These are phyloP conservation scores for Andrena bucephala DNA, from an alignment of 2,888 invertebrate species.

Conservation along the genomic window DNA sequence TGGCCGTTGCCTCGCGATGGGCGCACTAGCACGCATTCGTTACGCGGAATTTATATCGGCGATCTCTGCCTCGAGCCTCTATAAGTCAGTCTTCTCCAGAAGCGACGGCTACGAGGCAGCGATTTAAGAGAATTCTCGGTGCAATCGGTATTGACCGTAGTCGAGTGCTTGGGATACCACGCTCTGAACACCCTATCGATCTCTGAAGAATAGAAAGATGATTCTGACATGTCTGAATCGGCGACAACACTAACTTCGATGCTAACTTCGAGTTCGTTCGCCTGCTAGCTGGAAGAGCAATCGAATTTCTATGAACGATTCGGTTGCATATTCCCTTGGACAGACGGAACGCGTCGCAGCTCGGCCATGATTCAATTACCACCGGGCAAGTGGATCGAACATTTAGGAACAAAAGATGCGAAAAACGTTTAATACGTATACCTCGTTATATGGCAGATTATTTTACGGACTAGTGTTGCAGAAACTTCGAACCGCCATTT, in stretches of 20 bases:
- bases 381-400: constrained; percentile 63
- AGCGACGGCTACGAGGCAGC: background rate
- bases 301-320: constrained; percentile 15
- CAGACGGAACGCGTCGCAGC: constrained; percentile 5
- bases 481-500: constrained; percentile 56
- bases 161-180: background rate
- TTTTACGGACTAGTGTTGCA: constrained; percentile 74
- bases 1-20: background rate
- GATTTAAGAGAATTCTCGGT: background rate
- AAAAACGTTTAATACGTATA: constrained; percentile 72
- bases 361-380: constrained; percentile 36
- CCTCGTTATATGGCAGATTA: constrained; percentile 73
- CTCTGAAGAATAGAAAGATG: background rate
- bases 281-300: constrained; percentile 15
- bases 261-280: background rate
- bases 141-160: background rate
- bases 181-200: background rate
- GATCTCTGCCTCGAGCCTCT: background rate
- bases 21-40: background rate
- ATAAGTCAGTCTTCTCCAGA: background rate
- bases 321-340: constrained; percentile 21
- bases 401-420: constrained; percentile 70
- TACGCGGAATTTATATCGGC: background rate
- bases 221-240: background rate
- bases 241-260: background rate